These are phyloP conservation scores for Chionis minor DNA, from an alignment of 2,113 vertebrate species.

Conservation along the genomic window DNA sequence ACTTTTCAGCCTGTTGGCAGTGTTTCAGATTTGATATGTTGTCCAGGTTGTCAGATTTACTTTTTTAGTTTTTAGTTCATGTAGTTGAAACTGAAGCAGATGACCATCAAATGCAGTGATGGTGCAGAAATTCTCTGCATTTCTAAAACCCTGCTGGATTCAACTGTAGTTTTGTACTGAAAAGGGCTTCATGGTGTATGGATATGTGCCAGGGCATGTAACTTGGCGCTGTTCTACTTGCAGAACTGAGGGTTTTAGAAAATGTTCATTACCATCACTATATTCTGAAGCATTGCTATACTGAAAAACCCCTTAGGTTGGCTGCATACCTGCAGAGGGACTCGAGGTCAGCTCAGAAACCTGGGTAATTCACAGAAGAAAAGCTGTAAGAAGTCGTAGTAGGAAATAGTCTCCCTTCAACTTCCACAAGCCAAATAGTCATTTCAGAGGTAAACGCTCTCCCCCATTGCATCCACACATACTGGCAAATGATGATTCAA, in stretches of 20 bases:
- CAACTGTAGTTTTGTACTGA: neutral
- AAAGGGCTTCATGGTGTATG: neutral
- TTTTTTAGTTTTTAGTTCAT: neutral
- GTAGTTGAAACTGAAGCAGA: neutral
- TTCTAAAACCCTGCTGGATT: neutral
- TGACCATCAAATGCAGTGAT: neutral
- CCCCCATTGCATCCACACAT: neutral
- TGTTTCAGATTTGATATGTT: neutral
- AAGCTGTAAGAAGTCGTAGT: neutral
- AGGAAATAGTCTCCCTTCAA: neutral
- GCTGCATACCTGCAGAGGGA: neutral
- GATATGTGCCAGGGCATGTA: neutral
- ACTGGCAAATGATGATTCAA: neutral
- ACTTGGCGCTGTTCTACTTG: neutral
- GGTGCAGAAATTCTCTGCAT: neutral
- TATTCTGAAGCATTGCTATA: neutral
- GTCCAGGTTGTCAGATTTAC: neutral
- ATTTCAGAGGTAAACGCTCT: neutral
- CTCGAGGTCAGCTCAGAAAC: neutral
- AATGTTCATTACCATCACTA: neutral
- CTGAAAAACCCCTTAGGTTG: neutral
- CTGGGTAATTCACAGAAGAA: neutral
- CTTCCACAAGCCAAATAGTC: neutral
- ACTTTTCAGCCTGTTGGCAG: neutral
- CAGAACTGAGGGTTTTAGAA: neutral